Evolutionary conservation across 1,140 invertebrate genomes (phyloP), one percentile per base, ranked within the genome.

Genomic region (Drosophila ficusphila): DNA sequence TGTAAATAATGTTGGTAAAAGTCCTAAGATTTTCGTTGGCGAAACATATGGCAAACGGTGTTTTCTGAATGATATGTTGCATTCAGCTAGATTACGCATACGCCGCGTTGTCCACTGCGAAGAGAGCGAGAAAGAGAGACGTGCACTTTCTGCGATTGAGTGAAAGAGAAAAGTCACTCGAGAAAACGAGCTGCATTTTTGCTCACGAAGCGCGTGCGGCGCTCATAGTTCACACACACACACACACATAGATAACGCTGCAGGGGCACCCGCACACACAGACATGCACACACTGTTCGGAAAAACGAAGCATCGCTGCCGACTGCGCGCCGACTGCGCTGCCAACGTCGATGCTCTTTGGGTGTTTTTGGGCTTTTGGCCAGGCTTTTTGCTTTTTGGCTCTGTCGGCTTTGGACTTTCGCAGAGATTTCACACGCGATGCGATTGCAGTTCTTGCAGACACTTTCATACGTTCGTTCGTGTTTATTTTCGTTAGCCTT

Each of bases 371-470:
- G 69, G 53, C 27, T 41, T 71, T 68, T 72, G 42, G 60, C 25
- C 71, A 64, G 68, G 71, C 72, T 65, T 76, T 78, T 88, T 76
- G 77, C 82, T 65, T 73, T 78, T 79, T 78, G 67, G 82, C 68
- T 72, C 70, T 76, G 60, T 85, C 77, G 76, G 79, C 76, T 86
- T 89, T 88, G 85, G 89, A 86, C 89, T 90, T 90, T 90, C 78
- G 85, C 89, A 90, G 89, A 90, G 89, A 90, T 90, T 90, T 90
- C 81, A 76, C 81, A 89, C 77, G 89, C 89, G 89, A 90, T 90
- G 89, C 89, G 89, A 83, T 89, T 90, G 89, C 89, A 90, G 89
- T 90, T 90, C 89, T 90, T 90, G 89, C 89, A 90, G 89, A 90
- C 78, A 90, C 89, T 82, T 90, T 89, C 89, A 89, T 83, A 90